Evolutionary conservation across 30 jellyfish, hydroid and myxozoan species (phyloP), one percentile per base, ranked within the genome.

Genomic region (Aurelia sp.): DNA sequence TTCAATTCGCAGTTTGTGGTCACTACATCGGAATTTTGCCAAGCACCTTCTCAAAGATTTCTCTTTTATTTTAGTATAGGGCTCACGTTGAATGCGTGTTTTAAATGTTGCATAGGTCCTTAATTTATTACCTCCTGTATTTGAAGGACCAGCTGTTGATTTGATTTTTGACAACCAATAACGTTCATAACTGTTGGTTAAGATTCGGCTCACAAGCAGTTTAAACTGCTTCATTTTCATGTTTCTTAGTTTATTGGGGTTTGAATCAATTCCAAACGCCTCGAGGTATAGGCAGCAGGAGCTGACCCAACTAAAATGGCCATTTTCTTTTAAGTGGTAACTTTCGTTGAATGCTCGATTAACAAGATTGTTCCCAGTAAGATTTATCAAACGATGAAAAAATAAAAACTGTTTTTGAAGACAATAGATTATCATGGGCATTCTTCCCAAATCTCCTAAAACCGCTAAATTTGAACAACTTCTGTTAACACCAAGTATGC

Each of bases 401-500:
- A 13, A 53, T 18, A 53, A 18, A 53, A 53, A 53, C 1, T 53
- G 19, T 18, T 53, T 13, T 18, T 53, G 65, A 12, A 53, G 65
- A 18, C 67, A 58, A 15, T 4, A 4, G 10, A 58, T 10, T 15
- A 5, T 58, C 17, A 58, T 6, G 30, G 67, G 30, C 21, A 58
- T 16, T 10, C 67, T 58, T 20, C 67, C 67, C 13, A 58, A 20
- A 0, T 58, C 67, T 7, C 76, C 76, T 5, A 17, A 5, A 65
- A 65, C 47, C 52, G 76, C 76, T 65, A 65, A 65, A 65, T 19
- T 17, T 8, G 52, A 8, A 4, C 76, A 65, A 4, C 11, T 20
- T 65, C 47, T 65, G 76, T 65, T 65, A 2, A 65, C 76, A 17
- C 76, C 52, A 0, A 65, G 76, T 17, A 65, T 65, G 15, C 76